Base-by-base conservation (phyloP, 2,888 invertebrate genomes). In the Nyleta sp. region DNA sequence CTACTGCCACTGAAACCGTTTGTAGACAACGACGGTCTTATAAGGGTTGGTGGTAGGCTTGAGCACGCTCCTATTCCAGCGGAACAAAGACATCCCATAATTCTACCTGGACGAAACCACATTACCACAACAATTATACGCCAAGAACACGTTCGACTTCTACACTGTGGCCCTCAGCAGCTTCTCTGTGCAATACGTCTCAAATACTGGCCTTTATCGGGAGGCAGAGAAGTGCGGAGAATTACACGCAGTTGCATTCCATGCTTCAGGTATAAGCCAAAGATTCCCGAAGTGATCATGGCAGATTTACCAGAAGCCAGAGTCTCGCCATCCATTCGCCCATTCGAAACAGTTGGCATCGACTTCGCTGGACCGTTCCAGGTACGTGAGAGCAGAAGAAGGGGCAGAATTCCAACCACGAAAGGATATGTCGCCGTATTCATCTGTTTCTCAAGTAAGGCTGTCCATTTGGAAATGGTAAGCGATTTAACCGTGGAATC, bases 341-440 rank as follows among this genome's bases (percentile, higher is more conserved):
- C 74, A 15, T 81, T 78, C 13, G 17, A 50, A 6, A 48, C 11
- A 7, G 50, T 52, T 0, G 44, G 70, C 1, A 13, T 60, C 0
- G 62, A 71, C 11, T 71, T 40, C 46, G 80, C 80, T 0, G 84
- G 83, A 3, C 84, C 84, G 0, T 62, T 83, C 15, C n/a, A 60
- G n/a, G 17, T 83, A 5, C 42, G 73, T 1, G 67, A 76, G 18
- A 67, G 57, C 13, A 22, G 53, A 38, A 50, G 79, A 33, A 48
- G 82, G 28, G 70, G 62, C 6, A 46, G 72, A 13, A 46, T 60
- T 6, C 59, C 48, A 2, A 53, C 53, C 7, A 31, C 44, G 2
- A 84, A 85, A 31, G 77, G 48, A 3, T 85, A 85, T 53, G 17
- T 85, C 1, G 76, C 81, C 1, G 42, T 83, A 6, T 84, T 85